Conservation (phyloP, 2,888 invertebrate species). For the Ecliptopera silaceata region DNA sequence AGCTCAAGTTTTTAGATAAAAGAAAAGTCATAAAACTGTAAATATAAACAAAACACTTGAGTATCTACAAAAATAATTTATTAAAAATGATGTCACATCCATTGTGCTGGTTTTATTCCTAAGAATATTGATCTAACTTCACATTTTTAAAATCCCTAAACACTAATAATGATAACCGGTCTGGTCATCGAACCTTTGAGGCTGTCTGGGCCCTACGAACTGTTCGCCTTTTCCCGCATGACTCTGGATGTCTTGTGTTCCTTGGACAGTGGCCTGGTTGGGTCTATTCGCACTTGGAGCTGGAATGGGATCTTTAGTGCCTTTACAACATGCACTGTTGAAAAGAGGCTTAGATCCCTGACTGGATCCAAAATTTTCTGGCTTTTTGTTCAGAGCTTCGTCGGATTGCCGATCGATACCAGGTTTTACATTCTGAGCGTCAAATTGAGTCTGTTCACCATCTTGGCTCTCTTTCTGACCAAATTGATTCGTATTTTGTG, state of each 20-base stretch:
- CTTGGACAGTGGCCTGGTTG: constrained; percentile 35
- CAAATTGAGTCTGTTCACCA: constrained; percentile 3
- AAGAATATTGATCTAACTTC: background rate
- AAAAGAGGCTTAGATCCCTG: constrained; percentile 20
- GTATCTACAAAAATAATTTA: background rate
- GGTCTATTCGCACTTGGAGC: constrained; percentile 25
- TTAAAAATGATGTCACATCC: background rate
- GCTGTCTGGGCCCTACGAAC: constrained; percentile 63
- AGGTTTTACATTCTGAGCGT: constrained; percentile 2
- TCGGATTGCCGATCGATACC: background rate
- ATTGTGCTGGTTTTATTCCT: too few species aligned
- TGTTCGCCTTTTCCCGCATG: constrained; percentile 55
- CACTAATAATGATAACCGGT: constrained; percentile 71
- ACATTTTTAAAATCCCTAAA: constrained; percentile 25
- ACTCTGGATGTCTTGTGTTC: constrained; percentile 38
- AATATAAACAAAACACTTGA: too few species aligned
- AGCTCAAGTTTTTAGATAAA: too few species aligned
- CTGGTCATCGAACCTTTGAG: constrained; percentile 64
- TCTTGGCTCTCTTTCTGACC: constrained; percentile 2
- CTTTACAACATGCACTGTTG: constrained; percentile 28
- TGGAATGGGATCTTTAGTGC: constrained; percentile 22
- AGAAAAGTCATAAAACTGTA: too few species aligned
- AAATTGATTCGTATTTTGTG: constrained; percentile 15
- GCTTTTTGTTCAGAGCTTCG: constrained; percentile 3
- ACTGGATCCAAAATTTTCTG: background rate